Conservation (phyloP, 2,113 vertebrate species). For the Aegotheles bennettii region DNA sequence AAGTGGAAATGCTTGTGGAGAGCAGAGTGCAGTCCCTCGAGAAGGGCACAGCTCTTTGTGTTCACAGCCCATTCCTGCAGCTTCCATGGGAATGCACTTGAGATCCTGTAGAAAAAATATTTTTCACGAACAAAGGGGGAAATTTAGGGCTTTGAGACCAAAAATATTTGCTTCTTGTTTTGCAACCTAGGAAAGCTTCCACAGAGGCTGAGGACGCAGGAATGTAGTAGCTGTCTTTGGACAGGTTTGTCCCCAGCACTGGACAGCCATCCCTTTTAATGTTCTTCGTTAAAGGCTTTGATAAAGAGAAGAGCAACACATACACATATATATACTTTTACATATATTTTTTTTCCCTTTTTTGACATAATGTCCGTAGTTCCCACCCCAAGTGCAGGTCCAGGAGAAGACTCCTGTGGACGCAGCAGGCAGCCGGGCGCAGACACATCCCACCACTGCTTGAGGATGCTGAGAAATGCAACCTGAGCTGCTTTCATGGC, state of each 20-base stretch:
- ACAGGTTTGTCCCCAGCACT: neutral
- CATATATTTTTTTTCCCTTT: neutral
- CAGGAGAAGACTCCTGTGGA: neutral
- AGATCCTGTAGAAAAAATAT: neutral
- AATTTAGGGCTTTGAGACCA: neutral
- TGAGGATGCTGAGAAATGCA: neutral
- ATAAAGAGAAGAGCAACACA: neutral
- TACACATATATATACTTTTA: slow-evolving; percentile 20
- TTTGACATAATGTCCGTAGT: neutral
- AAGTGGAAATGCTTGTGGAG: neutral
- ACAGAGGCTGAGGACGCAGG: neutral
- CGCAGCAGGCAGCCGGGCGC: fast-evolving
- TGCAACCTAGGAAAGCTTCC: neutral
- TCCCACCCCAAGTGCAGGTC: fast-evolving
- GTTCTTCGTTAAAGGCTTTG: neutral
- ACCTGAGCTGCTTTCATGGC: neutral
- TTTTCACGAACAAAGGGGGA: neutral
- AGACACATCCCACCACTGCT: neutral
- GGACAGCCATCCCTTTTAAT: neutral
- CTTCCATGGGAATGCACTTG: fast-evolving
- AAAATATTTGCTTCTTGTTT: neutral
- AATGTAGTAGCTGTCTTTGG: neutral
- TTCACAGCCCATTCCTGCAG: neutral
- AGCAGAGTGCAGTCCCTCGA: fast-evolving
- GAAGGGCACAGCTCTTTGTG: neutral